These are phyloP conservation scores for Oryzias dopingdopingensis DNA, from an alignment of 2,797 vertebrate genomes.

Conservation along the genomic window DNA sequence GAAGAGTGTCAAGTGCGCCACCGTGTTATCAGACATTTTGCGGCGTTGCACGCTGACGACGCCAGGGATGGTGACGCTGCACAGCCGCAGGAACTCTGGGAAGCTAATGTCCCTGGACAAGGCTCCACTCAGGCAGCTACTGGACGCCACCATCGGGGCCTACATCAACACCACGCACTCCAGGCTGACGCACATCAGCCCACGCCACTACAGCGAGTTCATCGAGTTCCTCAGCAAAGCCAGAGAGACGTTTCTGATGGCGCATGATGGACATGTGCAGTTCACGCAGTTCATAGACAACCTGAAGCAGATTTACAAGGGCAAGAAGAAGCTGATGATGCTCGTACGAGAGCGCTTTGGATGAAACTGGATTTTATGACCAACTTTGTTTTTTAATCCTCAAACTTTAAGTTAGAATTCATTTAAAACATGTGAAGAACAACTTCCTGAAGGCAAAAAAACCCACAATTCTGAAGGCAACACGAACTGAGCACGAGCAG, in stretches of 20 bases:
- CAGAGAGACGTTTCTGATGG: slow-evolving; percentile 93
- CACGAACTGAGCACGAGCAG: not conserved
- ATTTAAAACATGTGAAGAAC: slow-evolving; percentile 1
- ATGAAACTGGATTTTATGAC: slow-evolving; percentile 64
- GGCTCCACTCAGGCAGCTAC: slow-evolving; percentile 91
- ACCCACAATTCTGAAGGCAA: not conserved
- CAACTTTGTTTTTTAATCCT: too few relatives aligned
- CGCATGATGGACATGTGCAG: slow-evolving; percentile 95
- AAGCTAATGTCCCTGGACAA: slow-evolving; percentile 99
- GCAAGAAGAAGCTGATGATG: slow-evolving; percentile 99
- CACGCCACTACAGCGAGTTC: slow-evolving; percentile 96
- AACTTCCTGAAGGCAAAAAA: slow-evolving; percentile 18
- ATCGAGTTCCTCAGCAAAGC: slow-evolving; percentile 99
- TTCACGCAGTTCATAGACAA: slow-evolving; percentile 99
- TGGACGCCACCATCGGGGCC: slow-evolving; percentile 95
- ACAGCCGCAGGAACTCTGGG: slow-evolving; percentile 93
- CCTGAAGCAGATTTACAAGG: slow-evolving; percentile 99
- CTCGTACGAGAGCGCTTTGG: slow-evolving; percentile 95
- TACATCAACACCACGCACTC: slow-evolving; percentile 99
- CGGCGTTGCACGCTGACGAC: slow-evolving; percentile 95
- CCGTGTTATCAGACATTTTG: slow-evolving; percentile 95
- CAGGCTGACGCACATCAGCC: slow-evolving; percentile 96
- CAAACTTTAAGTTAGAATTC: too few relatives aligned
- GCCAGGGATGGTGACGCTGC: slow-evolving; percentile 91
- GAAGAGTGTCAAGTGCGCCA: slow-evolving; percentile 98